phyloP scores from a whole-genome alignment of 2,797 vertebrate genomes.

The Tympanoctomys barrerae region DNA sequence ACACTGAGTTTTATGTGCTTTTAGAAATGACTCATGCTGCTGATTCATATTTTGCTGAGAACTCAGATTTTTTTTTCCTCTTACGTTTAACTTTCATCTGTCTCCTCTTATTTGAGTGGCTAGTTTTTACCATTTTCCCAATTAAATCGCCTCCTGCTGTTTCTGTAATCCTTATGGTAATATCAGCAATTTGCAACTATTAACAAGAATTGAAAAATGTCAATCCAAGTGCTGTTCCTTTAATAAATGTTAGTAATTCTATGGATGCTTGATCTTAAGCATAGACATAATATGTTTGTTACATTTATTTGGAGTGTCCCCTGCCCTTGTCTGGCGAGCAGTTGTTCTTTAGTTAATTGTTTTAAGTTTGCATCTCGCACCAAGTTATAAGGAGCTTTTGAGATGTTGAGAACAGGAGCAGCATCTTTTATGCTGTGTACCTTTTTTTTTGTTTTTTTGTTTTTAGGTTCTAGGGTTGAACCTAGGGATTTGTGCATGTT shows the following conservation, averaged over 20 bases:
- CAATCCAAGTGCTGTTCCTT: neutral
- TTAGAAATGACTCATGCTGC: neutral
- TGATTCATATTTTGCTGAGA: neutral
- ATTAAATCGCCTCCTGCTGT: conserved; percentile 38
- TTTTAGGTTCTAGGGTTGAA: neutral
- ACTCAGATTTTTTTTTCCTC: neutral
- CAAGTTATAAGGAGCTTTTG: neutral
- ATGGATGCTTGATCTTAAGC: conserved; percentile 26
- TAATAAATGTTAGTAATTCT: neutral
- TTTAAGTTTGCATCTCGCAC: conserved; percentile 15
- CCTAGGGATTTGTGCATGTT: neutral
- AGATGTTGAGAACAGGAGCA: neutral
- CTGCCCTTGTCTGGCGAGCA: neutral
- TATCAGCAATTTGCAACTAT: conserved; percentile 39
- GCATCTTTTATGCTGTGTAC: neutral
- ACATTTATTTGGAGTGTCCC: neutral
- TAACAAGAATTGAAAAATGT: conserved; percentile 1
- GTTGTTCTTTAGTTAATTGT: conserved; percentile 25
- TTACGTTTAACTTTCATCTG: neutral
- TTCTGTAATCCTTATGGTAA: neutral
- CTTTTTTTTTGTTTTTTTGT: neutral
- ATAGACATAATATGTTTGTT: neutral
- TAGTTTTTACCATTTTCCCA: conserved; percentile 11
- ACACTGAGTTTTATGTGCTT: neutral
- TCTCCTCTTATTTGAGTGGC: conserved; percentile 14